Base-by-base conservation (phyloP, 2,888 invertebrate genomes). In the Acronicta aceris region DNA sequence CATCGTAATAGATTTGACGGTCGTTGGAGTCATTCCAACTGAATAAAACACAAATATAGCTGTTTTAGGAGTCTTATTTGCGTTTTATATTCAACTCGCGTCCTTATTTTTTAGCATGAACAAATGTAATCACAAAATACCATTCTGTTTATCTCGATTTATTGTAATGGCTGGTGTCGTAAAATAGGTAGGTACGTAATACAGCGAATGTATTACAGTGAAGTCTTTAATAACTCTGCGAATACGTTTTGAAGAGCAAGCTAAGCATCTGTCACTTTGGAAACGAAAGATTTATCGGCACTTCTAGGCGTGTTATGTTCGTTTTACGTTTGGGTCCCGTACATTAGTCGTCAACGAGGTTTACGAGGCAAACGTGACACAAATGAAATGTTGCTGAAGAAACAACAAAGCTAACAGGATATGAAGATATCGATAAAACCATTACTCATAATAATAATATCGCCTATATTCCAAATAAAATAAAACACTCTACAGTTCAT, bases 341-440 rank as follows among this genome's bases (percentile, higher is more conserved):
- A 68, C 82, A 80, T 82, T 81, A 81, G 76, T 72, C 65, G 62
- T 56, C 59, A 62, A 61, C 64, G 69, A 68, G 56, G 63, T 81
- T 85, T 84, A 84, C 71, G 80, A 79, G 59, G 52, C 72, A 65
- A 77, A 83, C 81, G 83, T 82, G 81, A 76, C 76, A 70, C 51
- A 71, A 68, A 76, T 73, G 59, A 63, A 59, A 71, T 61, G 50
- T 66, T 51, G 62, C 50, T 50, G 48, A 47, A 56, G 48, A 59
- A 62, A 75, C 59, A 72, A 65, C 59, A 70, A 56, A 61, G 57
- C 48, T 52, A 62, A 59, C 58, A 54, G 59, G 65, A 67, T 54
- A 58, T 67, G 48, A 50, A 46, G 21, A 48, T 53, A 45, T 59
- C 40, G 52, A 53, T 45, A 46, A 55, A 51, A 53, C 30, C 16